Conservation (phyloP, 1,140 invertebrate species). For the Caenorhabditis remanei region DNA sequence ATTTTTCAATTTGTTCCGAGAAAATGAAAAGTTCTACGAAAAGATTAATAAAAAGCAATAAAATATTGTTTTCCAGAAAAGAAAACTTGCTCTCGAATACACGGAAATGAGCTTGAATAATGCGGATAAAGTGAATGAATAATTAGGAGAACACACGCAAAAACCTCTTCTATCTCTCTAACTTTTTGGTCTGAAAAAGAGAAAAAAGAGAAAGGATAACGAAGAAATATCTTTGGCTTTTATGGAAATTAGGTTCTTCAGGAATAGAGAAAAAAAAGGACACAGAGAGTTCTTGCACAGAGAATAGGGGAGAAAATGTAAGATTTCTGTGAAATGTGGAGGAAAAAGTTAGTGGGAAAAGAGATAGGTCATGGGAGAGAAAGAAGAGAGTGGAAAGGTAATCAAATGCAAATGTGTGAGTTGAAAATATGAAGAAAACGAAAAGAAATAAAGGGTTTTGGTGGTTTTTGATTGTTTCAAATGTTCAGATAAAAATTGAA, state of each 20-base stretch:
- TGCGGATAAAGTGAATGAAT: background rate
- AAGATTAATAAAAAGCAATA: slow-evolving; percentile 6
- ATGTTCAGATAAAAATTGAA: background rate
- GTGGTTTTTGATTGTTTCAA: background rate
- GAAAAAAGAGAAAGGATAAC: background rate
- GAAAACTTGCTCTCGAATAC: slow-evolving; percentile 2
- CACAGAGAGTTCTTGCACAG: background rate
- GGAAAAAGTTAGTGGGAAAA: slow-evolving; percentile 1
- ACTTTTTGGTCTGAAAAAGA: slow-evolving; percentile 4
- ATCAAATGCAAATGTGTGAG: slow-evolving; percentile 29
- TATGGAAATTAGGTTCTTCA: slow-evolving; percentile 48
- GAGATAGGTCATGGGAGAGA: slow-evolving; percentile 7
- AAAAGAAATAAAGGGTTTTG: background rate
- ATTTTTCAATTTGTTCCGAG: background rate
- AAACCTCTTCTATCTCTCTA: background rate
- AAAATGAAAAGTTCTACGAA: background rate
- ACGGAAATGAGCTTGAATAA: background rate
- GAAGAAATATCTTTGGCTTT: background rate
- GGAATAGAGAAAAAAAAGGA: background rate
- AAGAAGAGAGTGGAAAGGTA: background rate
- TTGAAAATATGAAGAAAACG: slow-evolving; percentile 9
- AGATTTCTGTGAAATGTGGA: slow-evolving; percentile 18
- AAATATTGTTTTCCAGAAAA: background rate
- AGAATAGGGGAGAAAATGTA: background rate
- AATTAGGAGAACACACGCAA: slow-evolving; percentile 6